Base-by-base conservation (phyloP, 2,797 vertebrate genomes). In the Florisuga fusca region DNA sequence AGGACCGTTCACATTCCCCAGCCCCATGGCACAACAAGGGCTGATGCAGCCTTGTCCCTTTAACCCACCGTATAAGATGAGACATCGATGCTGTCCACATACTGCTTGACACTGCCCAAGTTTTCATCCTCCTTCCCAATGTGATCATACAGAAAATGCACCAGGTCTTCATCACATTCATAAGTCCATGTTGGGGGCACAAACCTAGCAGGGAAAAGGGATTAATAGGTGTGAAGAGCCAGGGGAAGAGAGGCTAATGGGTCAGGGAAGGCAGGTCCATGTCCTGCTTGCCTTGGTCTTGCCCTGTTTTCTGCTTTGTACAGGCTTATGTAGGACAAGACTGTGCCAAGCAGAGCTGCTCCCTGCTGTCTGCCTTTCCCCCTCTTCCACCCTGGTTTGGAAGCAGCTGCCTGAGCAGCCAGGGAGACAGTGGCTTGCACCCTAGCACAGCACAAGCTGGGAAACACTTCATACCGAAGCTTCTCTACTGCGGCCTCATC, bases 81-180 rank as follows among this genome's bases (percentile, higher is more conserved):
- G 61, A 99, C 99, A 25, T 99, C 99, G 3, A 99, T 99, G 97
- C 98, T 99, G 96, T 99, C 99, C 97, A 99, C 99, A 1, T 99
- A 99, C 97, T 99, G 99, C 97, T 99, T 99, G 94, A 99, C 98
- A 0, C 98, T 99, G 34, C 99, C 99, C 96, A 99, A 98, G 96
- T 99, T 99, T 96, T 99, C 99, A 51, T 99, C 99, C 94, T 99
- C 99, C 93, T 99, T 99, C 61, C 99, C 99, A 68, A 99, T 98
- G 95, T 99, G 98, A 92, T 99, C 99, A 19, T 99, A 99, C 68
- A 99, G 98, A 97, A 99, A 99, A 96, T 99, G 99, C 78, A 99
- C 99, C 87, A 99, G 98, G 96, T 99, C 99, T 96, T 99, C 99
- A 3, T 99, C 99, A 48, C 99, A 99, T 97, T 99, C 99, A 0